A percentile compares a stretch with the other conserved stretches of the same genome.
These are phyloP conservation scores for Aphelenchoides avenae DNA, from an alignment of 1,140 invertebrate species.

Conservation along the genomic window DNA sequence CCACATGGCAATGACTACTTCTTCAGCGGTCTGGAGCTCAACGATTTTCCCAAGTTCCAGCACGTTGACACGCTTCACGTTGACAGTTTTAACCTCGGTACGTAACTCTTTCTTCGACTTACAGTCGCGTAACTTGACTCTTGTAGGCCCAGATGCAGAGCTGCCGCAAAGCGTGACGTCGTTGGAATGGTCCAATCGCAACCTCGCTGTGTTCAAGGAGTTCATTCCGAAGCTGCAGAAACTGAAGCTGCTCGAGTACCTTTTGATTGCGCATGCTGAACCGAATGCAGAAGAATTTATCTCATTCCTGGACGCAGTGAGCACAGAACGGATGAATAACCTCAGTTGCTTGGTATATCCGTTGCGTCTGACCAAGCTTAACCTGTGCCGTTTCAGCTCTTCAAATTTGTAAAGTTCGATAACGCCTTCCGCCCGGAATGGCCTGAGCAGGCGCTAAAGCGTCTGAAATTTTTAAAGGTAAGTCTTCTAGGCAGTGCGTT, in stretches of 20 bases:
- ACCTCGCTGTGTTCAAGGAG: constrained; percentile 2
- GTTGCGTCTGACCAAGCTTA: too few relatives aligned
- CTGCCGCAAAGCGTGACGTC: constrained; percentile 10
- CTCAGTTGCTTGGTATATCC: too few relatives aligned
- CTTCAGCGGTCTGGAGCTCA: constrained; percentile 24
- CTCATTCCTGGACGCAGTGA: too few relatives aligned
- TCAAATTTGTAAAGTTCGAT: too few relatives aligned
- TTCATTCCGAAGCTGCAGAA: constrained; percentile 15
- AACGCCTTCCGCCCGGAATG: too few relatives aligned
- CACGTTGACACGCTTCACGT: constrained; percentile 17
- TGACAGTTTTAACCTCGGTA: constrained; percentile 32
- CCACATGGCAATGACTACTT: constrained; percentile 24
- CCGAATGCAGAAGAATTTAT: too few relatives aligned
- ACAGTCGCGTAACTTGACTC: neutral
- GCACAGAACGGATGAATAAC: too few relatives aligned
- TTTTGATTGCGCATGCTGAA: constrained; percentile 25
- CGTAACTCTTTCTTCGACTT: neutral
- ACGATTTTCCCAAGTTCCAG: constrained; percentile 26
- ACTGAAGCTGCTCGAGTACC: neutral
- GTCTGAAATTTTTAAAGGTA: too few relatives aligned
- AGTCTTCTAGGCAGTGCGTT: too few relatives aligned
- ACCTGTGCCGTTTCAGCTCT: too few relatives aligned
- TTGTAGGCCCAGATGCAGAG: constrained; percentile 12
- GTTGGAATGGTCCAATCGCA: constrained; percentile 23
- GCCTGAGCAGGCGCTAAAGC: too few relatives aligned